These are phyloP conservation scores for Galeruca laticollis DNA, from an alignment of 2,888 invertebrate species.

Conservation along the genomic window DNA sequence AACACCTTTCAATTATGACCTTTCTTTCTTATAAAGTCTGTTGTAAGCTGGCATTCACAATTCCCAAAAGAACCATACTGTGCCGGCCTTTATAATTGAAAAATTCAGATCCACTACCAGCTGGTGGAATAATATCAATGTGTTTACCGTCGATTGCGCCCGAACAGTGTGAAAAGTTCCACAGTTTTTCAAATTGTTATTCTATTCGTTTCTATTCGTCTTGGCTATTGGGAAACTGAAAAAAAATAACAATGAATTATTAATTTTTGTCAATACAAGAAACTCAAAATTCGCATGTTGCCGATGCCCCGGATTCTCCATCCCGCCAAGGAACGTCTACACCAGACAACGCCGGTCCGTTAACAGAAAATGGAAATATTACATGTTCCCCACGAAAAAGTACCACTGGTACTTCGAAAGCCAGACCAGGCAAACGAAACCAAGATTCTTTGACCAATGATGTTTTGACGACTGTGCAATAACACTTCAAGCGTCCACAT, in stretches of 20 bases:
- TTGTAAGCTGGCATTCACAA: too few relatives aligned
- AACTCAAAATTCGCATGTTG: constrained; percentile 25
- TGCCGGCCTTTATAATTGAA: too few relatives aligned
- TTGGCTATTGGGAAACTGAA: constrained; percentile 26
- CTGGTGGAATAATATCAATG: too few relatives aligned
- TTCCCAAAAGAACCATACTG: too few relatives aligned
- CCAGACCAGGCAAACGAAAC: too few relatives aligned
- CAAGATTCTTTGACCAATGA: too few relatives aligned
- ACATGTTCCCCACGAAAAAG: too few relatives aligned
- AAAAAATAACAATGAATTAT: constrained; percentile 11
- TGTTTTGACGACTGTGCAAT: constrained; percentile 20
- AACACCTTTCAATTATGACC: too few relatives aligned
- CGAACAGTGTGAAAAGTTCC: constrained; percentile 25
- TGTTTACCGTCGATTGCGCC: constrained; percentile 25
- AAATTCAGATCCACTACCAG: too few relatives aligned
- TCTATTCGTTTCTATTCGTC: constrained; percentile 9
- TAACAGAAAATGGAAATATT: constrained; percentile 22
- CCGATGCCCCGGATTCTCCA: constrained; percentile 22
- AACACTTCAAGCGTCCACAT: constrained; percentile 30
- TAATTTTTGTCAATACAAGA: constrained; percentile 19
- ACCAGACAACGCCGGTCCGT: constrained; percentile 14
- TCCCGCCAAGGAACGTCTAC: constrained; percentile 21
- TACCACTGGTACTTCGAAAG: too few relatives aligned
- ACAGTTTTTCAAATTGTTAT: constrained; percentile 18
- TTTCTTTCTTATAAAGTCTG: too few relatives aligned